Conservation (phyloP, 2,888 invertebrate species). For the Chorisops tibialis region DNA sequence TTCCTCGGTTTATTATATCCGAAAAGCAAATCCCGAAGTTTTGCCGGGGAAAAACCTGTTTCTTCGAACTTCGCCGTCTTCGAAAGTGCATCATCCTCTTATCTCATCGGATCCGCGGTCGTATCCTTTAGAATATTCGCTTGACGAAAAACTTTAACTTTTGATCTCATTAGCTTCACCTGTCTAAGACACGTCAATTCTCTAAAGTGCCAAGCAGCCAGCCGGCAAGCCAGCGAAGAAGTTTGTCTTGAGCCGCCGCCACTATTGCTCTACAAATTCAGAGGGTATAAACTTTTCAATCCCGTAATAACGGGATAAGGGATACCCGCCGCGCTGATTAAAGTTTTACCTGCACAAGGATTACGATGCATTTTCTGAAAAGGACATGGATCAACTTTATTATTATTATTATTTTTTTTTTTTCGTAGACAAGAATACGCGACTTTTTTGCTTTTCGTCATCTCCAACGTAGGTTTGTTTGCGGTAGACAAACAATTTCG, state of each 20-base stretch:
- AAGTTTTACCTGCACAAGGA: constrained; percentile 19
- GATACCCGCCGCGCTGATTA: constrained; percentile 17
- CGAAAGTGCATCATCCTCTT: constrained; percentile 12
- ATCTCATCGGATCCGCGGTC: neutral
- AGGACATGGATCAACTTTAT: too few species aligned
- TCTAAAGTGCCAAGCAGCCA: neutral
- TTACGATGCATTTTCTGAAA: constrained; percentile 7
- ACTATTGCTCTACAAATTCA: neutral
- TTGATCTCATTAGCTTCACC: constrained; percentile 24
- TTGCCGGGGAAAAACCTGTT: constrained; percentile 3
- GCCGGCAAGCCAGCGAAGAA: neutral
- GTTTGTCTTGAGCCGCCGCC: neutral
- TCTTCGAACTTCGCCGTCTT: neutral
- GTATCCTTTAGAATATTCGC: neutral
- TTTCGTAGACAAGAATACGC: neutral
- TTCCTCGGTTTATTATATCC: constrained; percentile 12
- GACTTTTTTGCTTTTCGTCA: neutral
- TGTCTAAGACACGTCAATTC: constrained; percentile 18
- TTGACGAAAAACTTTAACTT: constrained; percentile 22
- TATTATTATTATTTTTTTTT: neutral
- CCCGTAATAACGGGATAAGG: constrained; percentile 20
- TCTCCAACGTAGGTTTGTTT: constrained; percentile 3
- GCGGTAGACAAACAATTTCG: neutral
- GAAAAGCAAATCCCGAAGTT: constrained; percentile 17
- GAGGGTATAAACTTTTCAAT: constrained; percentile 19